Evolutionary conservation across 2,888 invertebrate species (phyloP).

Genomic region (Ectropis crepuscularia): DNA sequence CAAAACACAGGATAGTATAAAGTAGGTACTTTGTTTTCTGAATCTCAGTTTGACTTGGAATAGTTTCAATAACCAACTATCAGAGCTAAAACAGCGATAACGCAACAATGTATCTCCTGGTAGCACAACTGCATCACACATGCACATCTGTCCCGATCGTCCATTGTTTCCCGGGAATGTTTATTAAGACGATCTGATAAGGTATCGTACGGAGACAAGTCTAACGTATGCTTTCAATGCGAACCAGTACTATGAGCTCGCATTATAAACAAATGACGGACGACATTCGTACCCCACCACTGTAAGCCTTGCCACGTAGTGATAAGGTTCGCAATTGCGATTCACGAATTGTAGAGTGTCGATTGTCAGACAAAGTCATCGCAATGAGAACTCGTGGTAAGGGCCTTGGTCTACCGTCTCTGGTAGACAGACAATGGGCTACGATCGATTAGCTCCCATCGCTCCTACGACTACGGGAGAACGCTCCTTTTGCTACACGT

Average conservation of each 20-base stretch:
- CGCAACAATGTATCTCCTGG: slow-evolving; percentile 64
- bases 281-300: no score
- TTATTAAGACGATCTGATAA: slow-evolving; percentile 83
- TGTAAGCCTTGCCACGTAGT: no score
- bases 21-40: no score
- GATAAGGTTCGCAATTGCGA: no score
- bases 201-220: slow-evolving; percentile 72
- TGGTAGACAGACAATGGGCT: slow-evolving; percentile 63
- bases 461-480: slow-evolving; percentile 44
- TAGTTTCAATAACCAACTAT: slow-evolving; percentile 33
- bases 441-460: slow-evolving; percentile 74
- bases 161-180: slow-evolving; percentile 79
- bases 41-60: no score
- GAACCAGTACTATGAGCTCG: slow-evolving; percentile 5
- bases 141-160: slow-evolving; percentile 54
- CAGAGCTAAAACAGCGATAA: slow-evolving; percentile 48
- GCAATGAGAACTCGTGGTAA: no score
- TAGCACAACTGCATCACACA: slow-evolving; percentile 62
- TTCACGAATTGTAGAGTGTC: no score
- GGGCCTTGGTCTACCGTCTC: slow-evolving; percentile 44
- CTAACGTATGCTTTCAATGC: slow-evolving; percentile 77
- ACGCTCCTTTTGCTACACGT: slow-evolving; percentile 48
- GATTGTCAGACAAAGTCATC: no score
- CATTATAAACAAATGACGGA: no score
- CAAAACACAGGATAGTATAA: no score